A percentile compares a stretch with the other conserved stretches of the same genome.
Conservation (phyloP, 2,888 invertebrate genomes). For the Syrista parreyssii region DNA sequence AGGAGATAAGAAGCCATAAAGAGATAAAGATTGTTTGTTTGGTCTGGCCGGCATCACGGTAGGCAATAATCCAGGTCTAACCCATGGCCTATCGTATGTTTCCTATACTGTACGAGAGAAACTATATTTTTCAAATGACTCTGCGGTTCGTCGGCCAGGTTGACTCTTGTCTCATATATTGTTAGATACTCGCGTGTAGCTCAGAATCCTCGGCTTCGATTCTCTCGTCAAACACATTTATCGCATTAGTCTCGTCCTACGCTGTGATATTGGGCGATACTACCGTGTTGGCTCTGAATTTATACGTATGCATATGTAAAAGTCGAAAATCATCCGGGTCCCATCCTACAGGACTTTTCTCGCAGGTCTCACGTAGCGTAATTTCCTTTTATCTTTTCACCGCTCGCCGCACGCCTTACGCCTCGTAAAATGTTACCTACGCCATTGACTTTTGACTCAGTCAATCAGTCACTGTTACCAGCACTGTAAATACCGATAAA, state of each 20-base stretch:
- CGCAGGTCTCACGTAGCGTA: neutral
- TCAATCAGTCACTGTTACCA: neutral
- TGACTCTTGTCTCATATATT: neutral
- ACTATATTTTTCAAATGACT: neutral
- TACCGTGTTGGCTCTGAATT: neutral
- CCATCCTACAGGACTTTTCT: neutral
- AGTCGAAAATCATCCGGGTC: neutral
- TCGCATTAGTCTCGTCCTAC: neutral
- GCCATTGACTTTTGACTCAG: neutral
- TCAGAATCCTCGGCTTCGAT: neutral
- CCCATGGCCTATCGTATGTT: neutral
- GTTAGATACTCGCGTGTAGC: neutral
- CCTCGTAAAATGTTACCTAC: neutral
- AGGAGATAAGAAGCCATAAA: conserved; percentile 42
- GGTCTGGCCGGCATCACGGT: conserved; percentile 31
- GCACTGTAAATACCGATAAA: neutral
- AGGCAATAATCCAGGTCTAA: neutral
- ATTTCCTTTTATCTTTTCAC: neutral
- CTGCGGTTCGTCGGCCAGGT: neutral
- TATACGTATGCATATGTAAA: neutral
- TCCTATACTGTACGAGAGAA: neutral
- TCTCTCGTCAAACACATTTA: neutral
- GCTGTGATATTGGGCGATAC: neutral
- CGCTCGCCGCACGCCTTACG: neutral
- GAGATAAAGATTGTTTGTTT: conserved; percentile 53